phyloP scores from a whole-genome alignment of 2,888 invertebrate genomes.

The Therioaphis trifolii region DNA sequence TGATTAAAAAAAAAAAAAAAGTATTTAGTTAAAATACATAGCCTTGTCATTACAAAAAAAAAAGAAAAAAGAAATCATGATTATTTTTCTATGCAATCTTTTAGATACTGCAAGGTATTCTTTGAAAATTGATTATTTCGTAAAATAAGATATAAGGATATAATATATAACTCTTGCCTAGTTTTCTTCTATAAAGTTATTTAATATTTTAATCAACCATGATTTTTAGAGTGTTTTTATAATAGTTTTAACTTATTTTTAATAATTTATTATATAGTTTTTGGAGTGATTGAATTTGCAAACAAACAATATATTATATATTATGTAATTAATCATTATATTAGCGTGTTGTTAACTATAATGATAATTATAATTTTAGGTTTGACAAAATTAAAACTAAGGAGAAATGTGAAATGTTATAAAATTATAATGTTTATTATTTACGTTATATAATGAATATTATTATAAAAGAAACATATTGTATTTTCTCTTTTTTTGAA shows the following conservation, averaged over 20 bases:
- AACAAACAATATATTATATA: slow-evolving; percentile 45
- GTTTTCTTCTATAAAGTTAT: slow-evolving; percentile 56
- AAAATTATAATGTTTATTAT: slow-evolving; percentile 56
- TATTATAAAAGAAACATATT: slow-evolving; percentile 50
- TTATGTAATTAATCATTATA: slow-evolving; percentile 51
- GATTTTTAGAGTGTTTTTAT: slow-evolving; percentile 59
- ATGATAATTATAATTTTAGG: slow-evolving; percentile 54
- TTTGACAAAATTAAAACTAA: slow-evolving; percentile 18
- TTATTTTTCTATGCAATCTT: slow-evolving; percentile 49
- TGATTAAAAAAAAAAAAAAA: background rate
- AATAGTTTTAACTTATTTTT: slow-evolving; percentile 59
- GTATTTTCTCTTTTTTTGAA: slow-evolving; percentile 60
- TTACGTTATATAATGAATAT: slow-evolving; percentile 56
- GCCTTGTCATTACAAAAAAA: background rate
- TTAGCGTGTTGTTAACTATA: slow-evolving; percentile 46
- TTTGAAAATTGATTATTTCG: slow-evolving; percentile 33
- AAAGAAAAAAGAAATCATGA: background rate
- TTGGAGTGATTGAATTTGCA: slow-evolving; percentile 45
- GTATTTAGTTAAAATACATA: background rate
- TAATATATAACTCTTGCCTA: slow-evolving; percentile 50
- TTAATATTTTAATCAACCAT: slow-evolving; percentile 58
- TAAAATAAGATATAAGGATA: slow-evolving; percentile 13
- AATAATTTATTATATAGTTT: slow-evolving; percentile 61
- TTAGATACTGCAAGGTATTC: slow-evolving; percentile 17
- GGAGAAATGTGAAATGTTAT: slow-evolving; percentile 45